Conservation (phyloP, 2,888 invertebrate species). For the Dorcus parallelipipedus region DNA sequence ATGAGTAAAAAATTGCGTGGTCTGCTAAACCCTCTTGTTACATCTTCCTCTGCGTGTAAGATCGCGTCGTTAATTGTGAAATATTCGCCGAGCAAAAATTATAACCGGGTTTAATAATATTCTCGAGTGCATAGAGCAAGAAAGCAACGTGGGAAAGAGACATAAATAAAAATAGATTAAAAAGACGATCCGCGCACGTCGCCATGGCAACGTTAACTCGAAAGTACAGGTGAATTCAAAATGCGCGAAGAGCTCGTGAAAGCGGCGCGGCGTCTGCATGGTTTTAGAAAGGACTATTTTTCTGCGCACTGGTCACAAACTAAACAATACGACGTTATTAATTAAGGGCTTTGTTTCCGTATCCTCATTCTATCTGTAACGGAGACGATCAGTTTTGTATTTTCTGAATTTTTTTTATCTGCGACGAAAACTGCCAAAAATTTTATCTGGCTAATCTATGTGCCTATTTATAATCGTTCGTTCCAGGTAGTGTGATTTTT, state of each 20-base stretch:
- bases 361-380: no score
- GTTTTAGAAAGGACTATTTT: not conserved
- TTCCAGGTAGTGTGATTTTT: no score
- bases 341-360: no score
- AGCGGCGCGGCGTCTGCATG: conserved; percentile 11
- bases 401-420: no score
- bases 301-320: no score
- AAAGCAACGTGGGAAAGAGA: conserved; percentile 10
- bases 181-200: conserved; percentile 22
- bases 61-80: not conserved
- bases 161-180: conserved; percentile 25
- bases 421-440: no score
- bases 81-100: not conserved
- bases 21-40: not conserved
- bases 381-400: no score
- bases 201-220: conserved; percentile 24
- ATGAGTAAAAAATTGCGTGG: no score
- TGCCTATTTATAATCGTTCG: no score
- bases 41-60: not conserved
- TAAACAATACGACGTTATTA: no score
- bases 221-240: conserved; percentile 28
- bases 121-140: conserved; percentile 24
- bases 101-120: not conserved
- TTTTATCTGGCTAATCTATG: no score
- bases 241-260: conserved; percentile 22